Evolutionary conservation across 37 sponge, comb jelly and placozoan genomes (phyloP), one percentile per base, ranked within the genome.

Genomic region (Halichondria panicea): DNA sequence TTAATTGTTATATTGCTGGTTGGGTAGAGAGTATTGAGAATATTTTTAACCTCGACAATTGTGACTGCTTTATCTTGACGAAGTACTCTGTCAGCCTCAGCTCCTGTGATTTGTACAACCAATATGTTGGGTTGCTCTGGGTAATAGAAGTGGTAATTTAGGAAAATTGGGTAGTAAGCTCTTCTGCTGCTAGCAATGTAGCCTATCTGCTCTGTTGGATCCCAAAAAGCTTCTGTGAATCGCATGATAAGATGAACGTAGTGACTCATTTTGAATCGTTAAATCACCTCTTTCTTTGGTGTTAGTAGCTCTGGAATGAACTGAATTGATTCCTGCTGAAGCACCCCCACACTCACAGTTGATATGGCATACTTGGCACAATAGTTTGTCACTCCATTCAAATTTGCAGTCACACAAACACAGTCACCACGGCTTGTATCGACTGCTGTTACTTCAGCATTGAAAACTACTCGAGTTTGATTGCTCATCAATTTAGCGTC

Each of bases 291-390:
- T n/a, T n/a, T n/a, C n/a, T n/a, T n/a, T n/a, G n/a, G n/a, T n/a
- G n/a, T n/a, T n/a, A n/a, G n/a, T n/a, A n/a, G n/a, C n/a, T n/a
- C n/a, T n/a, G n/a, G n/a, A n/a, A n/a, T n/a, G n/a, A n/a, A n/a
- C n/a, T n/a, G n/a, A n/a, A n/a, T n/a, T n/a, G n/a, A n/a, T 39
- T 65, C 65, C n/a, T 65, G 40, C 31, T 78, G 84, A 2, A 88
- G 79, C 4, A 82, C 84, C 30, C 89, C 86, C 1, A 83, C 39
- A 53, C 86, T 82, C 43, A 88, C 82, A 9, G 87, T 87, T 3
- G 34, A 22, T 22, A 87, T 79, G 37, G 69, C 68, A 40, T 77
- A 63, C 3, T 43, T 46, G 8, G 74, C 85, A 69, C 85, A 82
- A 75, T 83, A 83, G 7, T 19, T 21, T 1, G 4, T 7, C 13